Percentiles rank a stretch among this genome's conserved stretches.
These are phyloP conservation scores for Philereme vetulata DNA, from an alignment of 2,888 invertebrate species.

Conservation along the genomic window DNA sequence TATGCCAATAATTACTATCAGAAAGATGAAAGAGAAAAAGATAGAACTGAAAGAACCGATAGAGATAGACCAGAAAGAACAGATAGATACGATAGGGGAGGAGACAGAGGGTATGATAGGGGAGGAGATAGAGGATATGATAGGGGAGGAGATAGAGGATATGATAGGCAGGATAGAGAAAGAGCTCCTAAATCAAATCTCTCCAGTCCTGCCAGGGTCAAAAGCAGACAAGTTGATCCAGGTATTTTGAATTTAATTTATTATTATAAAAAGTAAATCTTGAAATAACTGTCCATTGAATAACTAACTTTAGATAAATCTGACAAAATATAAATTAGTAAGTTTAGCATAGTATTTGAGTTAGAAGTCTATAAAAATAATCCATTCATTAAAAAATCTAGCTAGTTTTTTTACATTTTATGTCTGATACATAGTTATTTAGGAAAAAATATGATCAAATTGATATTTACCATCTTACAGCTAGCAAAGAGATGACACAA, in stretches of 20 bases:
- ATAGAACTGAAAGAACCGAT: constrained; percentile 23
- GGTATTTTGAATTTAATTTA: constrained; percentile 39
- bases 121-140: constrained; percentile 37
- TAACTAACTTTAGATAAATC: too few species aligned
- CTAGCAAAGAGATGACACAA: constrained; percentile 87
- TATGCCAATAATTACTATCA: constrained; percentile 68
- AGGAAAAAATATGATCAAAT: too few species aligned
- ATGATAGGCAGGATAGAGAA: constrained; percentile 32
- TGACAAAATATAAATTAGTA: too few species aligned
- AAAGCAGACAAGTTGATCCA: constrained; percentile 51
- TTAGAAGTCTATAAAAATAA: too few species aligned
- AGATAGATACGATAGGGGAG: constrained; percentile 31
- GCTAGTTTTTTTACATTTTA: too few species aligned
- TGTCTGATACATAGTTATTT: too few species aligned
- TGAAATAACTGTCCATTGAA: too few species aligned
- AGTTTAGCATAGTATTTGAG: too few species aligned
- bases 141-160: constrained; percentile 51
- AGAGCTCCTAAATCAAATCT: constrained; percentile 46
- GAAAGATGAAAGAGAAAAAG: constrained; percentile 41
- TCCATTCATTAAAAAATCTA: too few species aligned
- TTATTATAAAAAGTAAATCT: not conserved
- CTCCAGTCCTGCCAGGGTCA: constrained; percentile 59
- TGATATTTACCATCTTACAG: constrained; percentile 40
- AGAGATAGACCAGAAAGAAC: constrained; percentile 35
- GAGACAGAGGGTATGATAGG: constrained; percentile 13